Conservation (phyloP, 2,113 vertebrate species). For the Saccopteryx bilineata region DNA sequence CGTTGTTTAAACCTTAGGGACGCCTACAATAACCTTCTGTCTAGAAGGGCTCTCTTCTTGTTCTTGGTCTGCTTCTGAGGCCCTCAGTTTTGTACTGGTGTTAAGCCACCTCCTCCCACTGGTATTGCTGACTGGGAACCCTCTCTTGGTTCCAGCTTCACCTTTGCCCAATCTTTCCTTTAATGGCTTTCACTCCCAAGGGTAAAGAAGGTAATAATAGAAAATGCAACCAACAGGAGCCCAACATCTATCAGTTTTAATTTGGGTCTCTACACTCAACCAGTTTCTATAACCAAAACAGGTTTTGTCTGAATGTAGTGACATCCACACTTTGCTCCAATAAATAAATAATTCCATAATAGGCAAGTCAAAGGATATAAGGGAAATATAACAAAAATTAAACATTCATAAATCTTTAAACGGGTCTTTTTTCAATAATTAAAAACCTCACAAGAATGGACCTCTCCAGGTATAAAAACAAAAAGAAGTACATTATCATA, state of each 20-base stretch:
- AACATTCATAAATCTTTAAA: not conserved
- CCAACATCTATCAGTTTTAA: not conserved
- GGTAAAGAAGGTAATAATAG: not conserved
- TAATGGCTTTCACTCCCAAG: not conserved
- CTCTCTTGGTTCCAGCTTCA: not conserved
- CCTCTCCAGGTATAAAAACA: not conserved
- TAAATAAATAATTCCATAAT: not conserved
- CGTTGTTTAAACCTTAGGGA: not conserved
- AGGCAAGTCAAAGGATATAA: not conserved
- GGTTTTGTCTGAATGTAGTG: not conserved
- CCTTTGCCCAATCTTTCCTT: not conserved
- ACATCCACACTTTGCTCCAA: not conserved
- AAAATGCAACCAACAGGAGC: not conserved
- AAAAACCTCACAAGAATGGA: not conserved
- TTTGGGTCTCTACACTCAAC: not conserved
- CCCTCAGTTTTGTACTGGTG: not conserved
- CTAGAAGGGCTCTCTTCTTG: not conserved
- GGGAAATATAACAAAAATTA: not conserved
- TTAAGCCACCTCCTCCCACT: not conserved
- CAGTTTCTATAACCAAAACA: slow-evolving; percentile 13
- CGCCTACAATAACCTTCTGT: not conserved
- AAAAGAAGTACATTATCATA: not conserved
- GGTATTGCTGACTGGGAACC: not conserved
- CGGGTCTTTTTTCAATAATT: not conserved
- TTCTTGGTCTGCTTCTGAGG: not conserved